Conservation (phyloP, 2,888 invertebrate species). For the Nemoura dubitans region DNA sequence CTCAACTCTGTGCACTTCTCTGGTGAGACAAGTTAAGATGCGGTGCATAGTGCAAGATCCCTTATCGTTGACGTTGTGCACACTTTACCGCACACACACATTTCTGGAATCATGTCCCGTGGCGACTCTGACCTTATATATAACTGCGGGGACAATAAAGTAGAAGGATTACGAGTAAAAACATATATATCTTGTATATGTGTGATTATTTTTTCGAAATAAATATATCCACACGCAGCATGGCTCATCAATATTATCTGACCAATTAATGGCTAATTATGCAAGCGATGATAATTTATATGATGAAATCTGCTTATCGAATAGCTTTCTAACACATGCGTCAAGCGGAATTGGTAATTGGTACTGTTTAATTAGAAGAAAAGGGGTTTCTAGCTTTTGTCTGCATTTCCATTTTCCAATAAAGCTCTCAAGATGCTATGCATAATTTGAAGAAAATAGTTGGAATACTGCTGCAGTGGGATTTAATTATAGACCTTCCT, state of each 20-base stretch:
- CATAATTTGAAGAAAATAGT: slow-evolving; percentile 10
- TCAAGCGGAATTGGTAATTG: neutral
- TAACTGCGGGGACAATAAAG: neutral
- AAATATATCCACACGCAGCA: neutral
- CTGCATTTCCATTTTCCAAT: slow-evolving; percentile 13
- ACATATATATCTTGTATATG: neutral
- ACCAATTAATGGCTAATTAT: neutral
- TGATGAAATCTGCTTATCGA: neutral
- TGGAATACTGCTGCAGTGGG: slow-evolving; percentile 9
- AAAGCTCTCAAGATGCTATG: slow-evolving; percentile 22
- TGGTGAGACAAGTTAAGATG: neutral
- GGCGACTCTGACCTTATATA: neutral
- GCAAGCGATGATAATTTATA: neutral
- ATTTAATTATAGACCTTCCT: slow-evolving; percentile 44
- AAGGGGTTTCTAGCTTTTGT: neutral
- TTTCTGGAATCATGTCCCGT: neutral
- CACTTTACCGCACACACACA: neutral
- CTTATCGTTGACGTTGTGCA: neutral
- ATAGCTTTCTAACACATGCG: neutral
- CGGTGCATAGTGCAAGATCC: neutral
- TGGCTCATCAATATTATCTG: neutral
- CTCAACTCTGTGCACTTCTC: neutral
- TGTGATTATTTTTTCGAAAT: neutral
- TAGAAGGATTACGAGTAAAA: neutral
- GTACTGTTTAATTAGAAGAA: neutral